Evolutionary conservation across 2,797 vertebrate genomes (phyloP).

Genomic region (Sebastes taczanowskii): DNA sequence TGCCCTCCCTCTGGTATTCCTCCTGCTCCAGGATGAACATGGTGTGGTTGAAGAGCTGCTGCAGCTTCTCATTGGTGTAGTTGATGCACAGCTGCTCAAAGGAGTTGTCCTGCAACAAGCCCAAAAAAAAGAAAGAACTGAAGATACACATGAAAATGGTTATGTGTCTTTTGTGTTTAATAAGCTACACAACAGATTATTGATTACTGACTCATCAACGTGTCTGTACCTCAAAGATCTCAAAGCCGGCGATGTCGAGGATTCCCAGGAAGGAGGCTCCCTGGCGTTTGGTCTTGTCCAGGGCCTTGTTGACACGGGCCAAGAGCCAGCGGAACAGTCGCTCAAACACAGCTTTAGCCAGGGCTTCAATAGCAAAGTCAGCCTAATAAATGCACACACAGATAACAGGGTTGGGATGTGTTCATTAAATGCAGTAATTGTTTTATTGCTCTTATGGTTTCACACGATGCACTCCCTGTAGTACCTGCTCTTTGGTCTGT

Average conservation of each 20-base stretch:
- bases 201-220: not conserved
- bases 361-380: slow-evolving; percentile 93
- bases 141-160: not conserved
- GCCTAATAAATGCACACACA: slow-evolving; percentile 79
- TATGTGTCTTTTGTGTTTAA: not conserved
- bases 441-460: not conserved
- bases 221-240: slow-evolving; percentile 92
- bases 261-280: slow-evolving; percentile 97
- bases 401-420: not conserved
- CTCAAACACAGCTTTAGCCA: slow-evolving; percentile 96
- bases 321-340: slow-evolving; percentile 97
- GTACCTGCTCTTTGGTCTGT: slow-evolving; percentile 98
- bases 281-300: slow-evolving; percentile 96
- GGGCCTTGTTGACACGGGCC: slow-evolving; percentile 91
- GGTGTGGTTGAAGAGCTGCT: slow-evolving; percentile 97
- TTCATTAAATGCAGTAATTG: not conserved
- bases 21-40: slow-evolving; percentile 97
- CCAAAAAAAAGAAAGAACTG: not conserved
- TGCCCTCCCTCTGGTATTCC: slow-evolving; percentile 94
- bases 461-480: not conserved
- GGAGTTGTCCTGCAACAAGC: slow-evolving; percentile 87
- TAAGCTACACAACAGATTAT: not conserved
- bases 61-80: slow-evolving; percentile 95
- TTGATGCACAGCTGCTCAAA: slow-evolving; percentile 96
- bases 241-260: slow-evolving; percentile 97